Base-by-base conservation (phyloP, 2,888 invertebrate species). In the Agriotes lineatus region DNA sequence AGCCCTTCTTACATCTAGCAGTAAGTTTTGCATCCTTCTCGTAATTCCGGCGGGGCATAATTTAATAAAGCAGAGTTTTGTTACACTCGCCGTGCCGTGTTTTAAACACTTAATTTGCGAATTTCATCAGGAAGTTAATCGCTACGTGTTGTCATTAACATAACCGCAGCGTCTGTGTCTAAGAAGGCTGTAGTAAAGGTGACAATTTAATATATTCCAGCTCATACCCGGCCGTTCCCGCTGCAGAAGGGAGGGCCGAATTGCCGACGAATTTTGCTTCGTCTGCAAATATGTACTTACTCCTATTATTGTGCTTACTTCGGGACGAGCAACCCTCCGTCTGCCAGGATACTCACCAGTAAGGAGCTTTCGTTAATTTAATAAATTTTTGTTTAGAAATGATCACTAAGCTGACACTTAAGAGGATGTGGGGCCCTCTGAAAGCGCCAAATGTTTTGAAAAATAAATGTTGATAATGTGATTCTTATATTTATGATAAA, bases 131-230 rank as follows among this genome's bases (percentile, higher is more conserved):
- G 50, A 44, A 62, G 62, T 62, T 62, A 62, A 62, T 62, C 48
- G 52, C 48, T 37, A 48, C 62, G 39, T 33, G 37, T 30, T 54
- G 54, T 35, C 35, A 54, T 54, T 54, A 54, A 54, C 54, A 54
- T 54, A 54, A 54, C 52, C 52, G 48, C 33, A 45, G 52, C 35
- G 50, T 25, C 20, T 16, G 50, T 50, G 52, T 45, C 50, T 35
- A 48, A 45, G 44, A 30, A 44, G 39, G 22, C 20, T 45, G 57
- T 37, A 66, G 60, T 66, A 56, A 59, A 69, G 61, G 61, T 66
- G 50, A 54, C 62, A 54, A 52, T 66, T 69, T 69, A 69, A 69
- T 69, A 66, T 69, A 69, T 69, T 69, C 61, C 50, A 50, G 65
- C 65, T 65, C 65, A 66, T 37, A 66, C 58, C 48, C 39, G 30